A percentile compares a stretch with the other conserved stretches of the same genome.
Evolutionary conservation across 2,113 vertebrate species (phyloP).

Genomic region (Lepisosteus oculatus): DNA sequence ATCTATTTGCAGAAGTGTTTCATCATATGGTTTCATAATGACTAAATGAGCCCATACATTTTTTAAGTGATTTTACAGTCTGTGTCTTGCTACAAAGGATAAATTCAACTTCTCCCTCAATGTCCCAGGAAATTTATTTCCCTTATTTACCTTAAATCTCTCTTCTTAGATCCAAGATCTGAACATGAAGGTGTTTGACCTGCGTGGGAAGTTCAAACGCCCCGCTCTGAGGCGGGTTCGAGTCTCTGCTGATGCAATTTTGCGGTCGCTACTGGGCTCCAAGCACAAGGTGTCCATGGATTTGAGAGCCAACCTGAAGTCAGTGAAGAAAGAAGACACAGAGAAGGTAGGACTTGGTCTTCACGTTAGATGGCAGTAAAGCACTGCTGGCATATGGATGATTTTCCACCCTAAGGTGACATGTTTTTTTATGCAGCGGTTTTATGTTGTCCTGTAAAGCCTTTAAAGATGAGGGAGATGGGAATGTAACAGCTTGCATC

Average conservation of each 20-base stretch:
- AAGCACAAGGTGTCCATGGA: constrained; percentile 98
- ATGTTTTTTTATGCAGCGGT: too few relatives aligned
- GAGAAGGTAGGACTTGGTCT: constrained; percentile 77
- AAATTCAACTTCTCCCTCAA: too few relatives aligned
- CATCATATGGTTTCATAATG: not conserved
- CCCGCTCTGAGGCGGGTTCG: constrained; percentile 81
- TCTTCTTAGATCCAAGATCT: constrained; percentile 80
- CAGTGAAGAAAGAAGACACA: constrained; percentile 93
- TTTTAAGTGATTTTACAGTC: too few relatives aligned
- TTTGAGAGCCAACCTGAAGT: constrained; percentile 89
- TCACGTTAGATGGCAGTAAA: not conserved
- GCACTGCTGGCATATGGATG: constrained; percentile 15
- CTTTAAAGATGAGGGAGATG: too few relatives aligned
- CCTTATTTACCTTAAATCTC: not conserved
- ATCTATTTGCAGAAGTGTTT: too few relatives aligned
- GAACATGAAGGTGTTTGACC: constrained; percentile 87
- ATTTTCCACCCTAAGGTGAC: too few relatives aligned
- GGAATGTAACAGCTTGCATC: too few relatives aligned
- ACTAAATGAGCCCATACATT: too few relatives aligned
- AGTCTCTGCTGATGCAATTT: constrained; percentile 89
- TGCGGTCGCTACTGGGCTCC: constrained; percentile 88
- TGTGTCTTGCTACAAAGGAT: too few relatives aligned
- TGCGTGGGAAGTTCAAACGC: constrained; percentile 91
- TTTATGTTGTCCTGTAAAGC: too few relatives aligned
- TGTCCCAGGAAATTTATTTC: too few relatives aligned